Percentiles rank a stretch among this genome's conserved stretches.
These are phyloP conservation scores for Clarias magur DNA, from an alignment of 2,113 vertebrate genomes.

Conservation along the genomic window DNA sequence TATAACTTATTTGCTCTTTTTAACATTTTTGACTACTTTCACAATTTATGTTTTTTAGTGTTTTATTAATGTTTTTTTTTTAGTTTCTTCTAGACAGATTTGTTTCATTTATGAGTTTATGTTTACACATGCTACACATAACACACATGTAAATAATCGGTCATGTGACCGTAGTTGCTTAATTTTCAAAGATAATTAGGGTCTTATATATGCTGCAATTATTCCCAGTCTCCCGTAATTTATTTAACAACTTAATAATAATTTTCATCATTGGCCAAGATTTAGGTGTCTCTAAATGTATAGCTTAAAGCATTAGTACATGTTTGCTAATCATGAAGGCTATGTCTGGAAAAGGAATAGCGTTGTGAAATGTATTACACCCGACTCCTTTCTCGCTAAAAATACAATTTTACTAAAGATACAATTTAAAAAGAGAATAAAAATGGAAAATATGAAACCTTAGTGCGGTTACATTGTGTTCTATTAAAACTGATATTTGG, in stretches of 20 bases:
- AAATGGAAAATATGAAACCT: neutral
- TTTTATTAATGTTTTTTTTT: neutral
- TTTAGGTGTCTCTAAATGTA: neutral
- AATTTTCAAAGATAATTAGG: neutral
- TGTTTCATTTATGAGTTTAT: neutral
- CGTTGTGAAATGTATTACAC: neutral
- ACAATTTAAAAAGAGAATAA: neutral
- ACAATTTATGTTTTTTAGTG: neutral
- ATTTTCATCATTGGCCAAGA: neutral
- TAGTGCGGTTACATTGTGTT: neutral
- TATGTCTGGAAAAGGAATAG: neutral
- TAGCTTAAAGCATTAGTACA: neutral
- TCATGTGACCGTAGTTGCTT: neutral
- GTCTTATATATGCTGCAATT: neutral
- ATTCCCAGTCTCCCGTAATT: neutral
- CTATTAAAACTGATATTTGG: neutral
- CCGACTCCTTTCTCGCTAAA: neutral
- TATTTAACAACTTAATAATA: neutral
- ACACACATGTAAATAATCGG: neutral
- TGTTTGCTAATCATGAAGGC: neutral
- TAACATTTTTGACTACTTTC: neutral
- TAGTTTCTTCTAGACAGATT: neutral
- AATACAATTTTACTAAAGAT: neutral
- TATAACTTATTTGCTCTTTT: neutral
- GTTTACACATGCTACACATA: neutral